Conservation (phyloP, 2,888 invertebrate genomes). For the Priocnemis perturbator region DNA sequence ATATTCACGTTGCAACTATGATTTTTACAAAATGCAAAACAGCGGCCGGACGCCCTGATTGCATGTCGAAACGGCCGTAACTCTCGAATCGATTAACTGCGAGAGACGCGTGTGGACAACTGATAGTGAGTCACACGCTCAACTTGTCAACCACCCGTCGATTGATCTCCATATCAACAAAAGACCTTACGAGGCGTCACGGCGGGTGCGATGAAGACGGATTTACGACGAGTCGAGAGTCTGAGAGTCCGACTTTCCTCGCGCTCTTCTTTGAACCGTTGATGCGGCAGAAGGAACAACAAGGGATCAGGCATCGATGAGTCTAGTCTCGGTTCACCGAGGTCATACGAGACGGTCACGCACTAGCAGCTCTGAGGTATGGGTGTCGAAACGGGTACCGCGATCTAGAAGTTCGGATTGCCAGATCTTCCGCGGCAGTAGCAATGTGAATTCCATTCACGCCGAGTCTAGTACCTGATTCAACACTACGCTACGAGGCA, state of each 20-base stretch:
- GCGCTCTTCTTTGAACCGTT: background rate
- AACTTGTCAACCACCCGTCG: no score
- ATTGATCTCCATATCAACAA: no score
- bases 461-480: no score
- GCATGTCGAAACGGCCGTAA: no score
- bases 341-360: slow-evolving; percentile 59
- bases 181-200: background rate
- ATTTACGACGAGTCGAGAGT: slow-evolving; percentile 7
- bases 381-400: slow-evolving; percentile 50
- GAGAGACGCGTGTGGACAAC: no score
- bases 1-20: no score
- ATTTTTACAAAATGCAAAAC: no score
- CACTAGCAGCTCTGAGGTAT: slow-evolving; percentile 56
- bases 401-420: slow-evolving; percentile 41
- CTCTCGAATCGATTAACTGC: no score
- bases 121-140: no score
- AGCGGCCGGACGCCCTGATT: no score
- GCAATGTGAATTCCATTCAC: slow-evolving; percentile 12
- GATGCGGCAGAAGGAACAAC: background rate
- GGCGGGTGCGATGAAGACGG: background rate
- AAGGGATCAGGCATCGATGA: slow-evolving; percentile 46
- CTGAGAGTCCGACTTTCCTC: background rate
- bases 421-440: slow-evolving; percentile 21
- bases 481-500: no score
- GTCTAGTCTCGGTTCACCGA: slow-evolving; percentile 54